Base-by-base conservation (phyloP, 2,888 invertebrate species). In the Acronicta aceris region DNA sequence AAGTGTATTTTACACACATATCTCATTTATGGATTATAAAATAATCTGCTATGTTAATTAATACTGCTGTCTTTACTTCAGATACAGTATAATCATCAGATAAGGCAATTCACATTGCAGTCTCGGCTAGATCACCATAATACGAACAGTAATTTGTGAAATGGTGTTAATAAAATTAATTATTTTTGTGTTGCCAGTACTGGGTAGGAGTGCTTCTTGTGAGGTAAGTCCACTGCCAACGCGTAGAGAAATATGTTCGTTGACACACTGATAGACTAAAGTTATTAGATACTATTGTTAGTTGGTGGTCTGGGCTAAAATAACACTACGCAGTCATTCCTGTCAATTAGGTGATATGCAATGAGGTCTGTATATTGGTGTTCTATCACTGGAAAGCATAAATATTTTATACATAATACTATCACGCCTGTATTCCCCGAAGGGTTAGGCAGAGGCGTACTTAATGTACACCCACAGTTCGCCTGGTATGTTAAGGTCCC, bases 101-200 rank as follows among this genome's bases (percentile, higher is more conserved):
- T 71, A 71, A 56, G 15, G 21, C 52, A 56, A 30, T 56, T 16
- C 25, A 8, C n/a, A 25, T 48, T 38, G 9, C 41, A 42, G 15
- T 30, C 45, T 41, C 30, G 42, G 1, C 49, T 53, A 41, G 60
- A 49, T 46, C 42, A n/a, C 40, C 13, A 40, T 36, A 17, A 6
- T 38, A 16, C 17, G 1, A 3, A 30, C 41, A 9, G 25, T 12
- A 13, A 10, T 25, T 6, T 12, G 4, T 13, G 43, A 49, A 55
- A 71, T 73, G 71, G 10, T 58, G 9, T 3, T 54, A n/a, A 17
- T 56, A 0, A 56, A 43, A 16, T 42, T 59, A 16, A 46, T 61
- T 8, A n/a, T 71, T 73, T 43, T 73, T 56, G 13, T 64, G 64
- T 59, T 64, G 53, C 33, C 62, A 36, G 49, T 68, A 73, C 59